Base-by-base conservation (phyloP, 2,113 vertebrate species). In the Aythya baeri region DNA sequence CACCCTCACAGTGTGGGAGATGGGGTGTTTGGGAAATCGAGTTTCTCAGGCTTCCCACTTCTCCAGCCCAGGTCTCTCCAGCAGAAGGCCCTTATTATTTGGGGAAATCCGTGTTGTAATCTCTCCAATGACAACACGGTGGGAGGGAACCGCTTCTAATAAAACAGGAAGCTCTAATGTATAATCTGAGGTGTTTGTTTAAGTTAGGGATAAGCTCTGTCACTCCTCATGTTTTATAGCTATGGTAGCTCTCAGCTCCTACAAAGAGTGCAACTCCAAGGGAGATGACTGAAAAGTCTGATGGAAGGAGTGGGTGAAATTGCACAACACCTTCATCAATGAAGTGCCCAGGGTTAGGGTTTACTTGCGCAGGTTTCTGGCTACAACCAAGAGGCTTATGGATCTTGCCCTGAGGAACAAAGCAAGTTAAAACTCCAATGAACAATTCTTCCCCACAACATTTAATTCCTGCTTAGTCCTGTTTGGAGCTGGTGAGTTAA, bases 401-500 rank as follows among this genome's bases (percentile, higher is more conserved):
- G 54, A 87, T 79, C 77, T 92, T 87, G 41, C 67, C 63, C 44
- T 63, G 18, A 95, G 83, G 67, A 93, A 32, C 7, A 55, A 23
- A 85, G 32, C 36, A 71, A 70, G 55, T 73, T 61, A 91, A 96
- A 91, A 77, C 0, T 1, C 50, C 52, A 55, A n/a, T 38, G 27
- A 88, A 74, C 58, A 71, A 59, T 74, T 79, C 44, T 91, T 95
- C 55, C 67, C 80, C 62, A 62, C 36, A 79, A 44, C 50, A 91
- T 76, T 91, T 92, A 89, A 76, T 87, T 89, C 67, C 77, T 90
- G 61, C 73, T 82, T 84, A 75, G 92, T 75, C 26, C 70, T 96
- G 50, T 81, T 61, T 93, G 73, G 58, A 76, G 77, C 20, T 93
- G 61, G 70, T 31, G 54, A 79, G 89, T 94, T 93, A 91, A 70